Conservation (phyloP, 2,797 vertebrate species). For the Meda fulgida region DNA sequence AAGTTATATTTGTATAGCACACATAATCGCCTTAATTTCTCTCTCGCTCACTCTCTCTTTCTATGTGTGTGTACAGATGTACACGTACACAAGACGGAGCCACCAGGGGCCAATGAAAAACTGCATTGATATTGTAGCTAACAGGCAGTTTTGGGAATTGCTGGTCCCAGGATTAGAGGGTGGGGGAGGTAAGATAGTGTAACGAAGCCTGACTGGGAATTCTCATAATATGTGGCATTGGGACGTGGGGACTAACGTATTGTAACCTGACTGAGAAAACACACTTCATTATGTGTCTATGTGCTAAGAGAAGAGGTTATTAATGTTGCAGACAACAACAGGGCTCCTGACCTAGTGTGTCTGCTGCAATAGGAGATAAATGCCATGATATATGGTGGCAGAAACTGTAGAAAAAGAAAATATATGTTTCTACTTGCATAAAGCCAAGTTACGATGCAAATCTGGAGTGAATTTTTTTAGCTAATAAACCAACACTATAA, state of each 20-base stretch:
- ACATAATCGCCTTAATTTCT: background rate
- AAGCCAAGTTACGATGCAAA: background rate
- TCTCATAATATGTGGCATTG: slow-evolving; percentile 63
- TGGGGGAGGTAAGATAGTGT: slow-evolving; percentile 56
- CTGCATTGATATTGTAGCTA: slow-evolving; percentile 83
- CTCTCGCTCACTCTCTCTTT: background rate
- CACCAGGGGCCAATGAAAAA: slow-evolving; percentile 73
- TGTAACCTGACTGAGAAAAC: slow-evolving; percentile 58
- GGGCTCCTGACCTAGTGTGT: background rate
- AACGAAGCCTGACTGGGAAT: slow-evolving; percentile 77
- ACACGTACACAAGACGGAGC: slow-evolving; percentile 42
- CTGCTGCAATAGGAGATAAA: background rate
- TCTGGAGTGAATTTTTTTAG: background rate
- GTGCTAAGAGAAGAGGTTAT: slow-evolving; percentile 44
- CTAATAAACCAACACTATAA: slow-evolving; percentile 20
- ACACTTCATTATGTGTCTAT: slow-evolving; percentile 57
- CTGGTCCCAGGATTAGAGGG: slow-evolving; percentile 52
- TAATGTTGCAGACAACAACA: slow-evolving; percentile 33
- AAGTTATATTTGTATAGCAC: background rate
- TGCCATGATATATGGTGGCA: background rate
- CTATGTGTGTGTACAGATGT: slow-evolving; percentile 13
- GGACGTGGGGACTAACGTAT: slow-evolving; percentile 51
- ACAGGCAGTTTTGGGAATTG: slow-evolving; percentile 71
- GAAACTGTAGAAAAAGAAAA: slow-evolving; percentile 4
- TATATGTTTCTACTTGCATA: background rate